Percentiles rank a stretch among this genome's conserved stretches.
Conservation (phyloP, 2,888 invertebrate species). For the Euclidia mi region DNA sequence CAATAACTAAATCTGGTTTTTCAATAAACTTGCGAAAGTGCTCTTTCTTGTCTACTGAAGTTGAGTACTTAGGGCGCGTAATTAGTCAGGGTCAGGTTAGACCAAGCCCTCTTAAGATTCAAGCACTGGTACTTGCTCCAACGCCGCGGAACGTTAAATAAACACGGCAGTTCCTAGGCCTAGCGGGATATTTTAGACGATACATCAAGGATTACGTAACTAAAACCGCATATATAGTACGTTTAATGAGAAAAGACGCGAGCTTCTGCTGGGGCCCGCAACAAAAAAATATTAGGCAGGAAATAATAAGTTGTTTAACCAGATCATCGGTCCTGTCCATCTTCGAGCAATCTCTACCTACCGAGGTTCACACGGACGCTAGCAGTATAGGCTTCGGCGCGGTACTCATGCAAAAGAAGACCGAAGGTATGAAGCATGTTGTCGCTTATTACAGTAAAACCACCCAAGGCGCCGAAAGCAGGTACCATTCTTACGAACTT, state of each 20-base stretch:
- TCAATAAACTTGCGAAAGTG: too few relatives aligned
- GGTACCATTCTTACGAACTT: constrained; percentile 29
- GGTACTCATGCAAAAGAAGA: constrained; percentile 26
- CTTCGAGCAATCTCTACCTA: constrained; percentile 24
- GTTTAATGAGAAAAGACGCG: constrained; percentile 15
- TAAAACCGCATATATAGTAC: constrained; percentile 18
- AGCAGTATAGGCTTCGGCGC: constrained; percentile 25
- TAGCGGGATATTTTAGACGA: constrained; percentile 46
- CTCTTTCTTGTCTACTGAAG: too few relatives aligned
- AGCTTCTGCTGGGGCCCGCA: constrained; percentile 12
- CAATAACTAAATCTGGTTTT: too few relatives aligned
- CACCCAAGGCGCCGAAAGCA: constrained; percentile 37
- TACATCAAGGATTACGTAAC: constrained; percentile 31
- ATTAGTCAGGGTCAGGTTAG: too few relatives aligned
- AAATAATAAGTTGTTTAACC: constrained; percentile 15
- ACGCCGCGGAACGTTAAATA: too few relatives aligned
- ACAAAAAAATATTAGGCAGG: constrained; percentile 3
- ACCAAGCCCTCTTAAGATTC: too few relatives aligned
- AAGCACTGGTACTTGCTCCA: too few relatives aligned
- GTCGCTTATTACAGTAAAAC: constrained; percentile 34
- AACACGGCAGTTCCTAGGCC: too few relatives aligned
- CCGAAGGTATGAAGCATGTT: constrained; percentile 26
- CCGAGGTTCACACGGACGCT: constrained; percentile 27
- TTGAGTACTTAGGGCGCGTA: too few relatives aligned
- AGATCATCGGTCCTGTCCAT: constrained; percentile 33